phyloP scores from a whole-genome alignment of 1,140 invertebrate species.

The Physella acuta region DNA sequence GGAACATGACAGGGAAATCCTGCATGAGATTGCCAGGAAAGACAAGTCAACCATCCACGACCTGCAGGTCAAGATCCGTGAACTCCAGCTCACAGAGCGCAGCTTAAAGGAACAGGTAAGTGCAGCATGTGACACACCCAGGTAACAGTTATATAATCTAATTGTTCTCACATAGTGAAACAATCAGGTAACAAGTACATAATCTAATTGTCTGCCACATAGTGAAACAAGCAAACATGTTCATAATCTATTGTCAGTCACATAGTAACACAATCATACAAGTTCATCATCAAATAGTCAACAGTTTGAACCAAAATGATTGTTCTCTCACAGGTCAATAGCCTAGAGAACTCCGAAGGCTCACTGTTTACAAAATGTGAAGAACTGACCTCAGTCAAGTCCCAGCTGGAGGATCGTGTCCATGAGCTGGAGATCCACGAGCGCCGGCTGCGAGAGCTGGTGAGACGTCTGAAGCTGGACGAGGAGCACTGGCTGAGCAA shows the following conservation, averaged over 20 bases:
- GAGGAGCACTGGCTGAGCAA: constrained; percentile 47
- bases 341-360: constrained; percentile 42
- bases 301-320: constrained; percentile 44
- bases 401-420: constrained; percentile 46
- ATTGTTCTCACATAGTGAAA: no score
- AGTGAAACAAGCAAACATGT: no score
- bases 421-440: constrained; percentile 42
- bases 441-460: constrained; percentile 44
- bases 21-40: constrained; percentile 54
- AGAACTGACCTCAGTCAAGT: constrained; percentile 39
- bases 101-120: constrained; percentile 47
- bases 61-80: constrained; percentile 47
- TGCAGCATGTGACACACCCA: no score
- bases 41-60: constrained; percentile 56
- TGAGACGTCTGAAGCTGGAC: constrained; percentile 48
- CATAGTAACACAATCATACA: no score
- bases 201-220: no score
- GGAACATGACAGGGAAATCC: constrained; percentile 52
- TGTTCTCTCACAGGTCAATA: constrained; percentile 24
- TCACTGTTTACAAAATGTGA: constrained; percentile 39
- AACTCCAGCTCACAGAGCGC: constrained; percentile 48
- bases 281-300: neutral
- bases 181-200: no score
- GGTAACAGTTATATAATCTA: no score
- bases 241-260: no score